These are phyloP conservation scores for Oligia latruncula DNA, from an alignment of 2,888 invertebrate genomes.

Conservation along the genomic window DNA sequence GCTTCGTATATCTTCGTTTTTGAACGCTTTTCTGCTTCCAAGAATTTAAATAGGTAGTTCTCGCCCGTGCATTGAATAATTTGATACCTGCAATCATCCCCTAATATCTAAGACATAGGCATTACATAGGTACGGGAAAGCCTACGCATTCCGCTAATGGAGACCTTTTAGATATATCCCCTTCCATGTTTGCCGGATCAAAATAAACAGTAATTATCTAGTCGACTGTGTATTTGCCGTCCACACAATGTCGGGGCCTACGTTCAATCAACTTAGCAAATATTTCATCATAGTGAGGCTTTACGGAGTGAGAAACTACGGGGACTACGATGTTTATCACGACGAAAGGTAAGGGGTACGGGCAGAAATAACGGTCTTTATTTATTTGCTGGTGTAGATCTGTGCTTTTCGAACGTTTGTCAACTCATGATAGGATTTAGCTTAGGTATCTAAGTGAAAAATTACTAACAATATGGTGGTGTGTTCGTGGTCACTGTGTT, in stretches of 20 bases:
- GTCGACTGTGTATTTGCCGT: constrained; percentile 56
- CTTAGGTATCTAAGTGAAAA: too few relatives aligned
- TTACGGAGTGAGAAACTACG: not conserved
- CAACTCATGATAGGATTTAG: not conserved
- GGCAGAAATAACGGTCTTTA: too few relatives aligned
- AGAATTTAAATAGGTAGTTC: not conserved
- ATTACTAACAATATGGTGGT: too few relatives aligned
- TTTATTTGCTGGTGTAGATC: not conserved
- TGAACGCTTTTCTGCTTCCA: too few relatives aligned
- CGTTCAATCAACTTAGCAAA: constrained; percentile 65
- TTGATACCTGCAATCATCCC: not conserved
- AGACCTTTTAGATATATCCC: not conserved
- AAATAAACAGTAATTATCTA: constrained; percentile 63
- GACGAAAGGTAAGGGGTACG: not conserved
- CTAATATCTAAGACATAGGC: not conserved
- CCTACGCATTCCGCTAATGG: constrained; percentile 18
- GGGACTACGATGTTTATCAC: not conserved
- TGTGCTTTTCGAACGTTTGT: not conserved
- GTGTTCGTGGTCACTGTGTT: too few relatives aligned
- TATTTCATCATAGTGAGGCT: constrained; percentile 43
- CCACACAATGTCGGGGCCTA: constrained; percentile 42
- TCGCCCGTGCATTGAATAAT: not conserved
- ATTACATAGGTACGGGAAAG: not conserved
- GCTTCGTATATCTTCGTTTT: not conserved
- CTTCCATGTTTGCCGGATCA: constrained; percentile 47